A percentile compares a stretch with the other conserved stretches of the same genome.
Conservation (phyloP, 2,888 invertebrate genomes). For the Achlya flavicornis region DNA sequence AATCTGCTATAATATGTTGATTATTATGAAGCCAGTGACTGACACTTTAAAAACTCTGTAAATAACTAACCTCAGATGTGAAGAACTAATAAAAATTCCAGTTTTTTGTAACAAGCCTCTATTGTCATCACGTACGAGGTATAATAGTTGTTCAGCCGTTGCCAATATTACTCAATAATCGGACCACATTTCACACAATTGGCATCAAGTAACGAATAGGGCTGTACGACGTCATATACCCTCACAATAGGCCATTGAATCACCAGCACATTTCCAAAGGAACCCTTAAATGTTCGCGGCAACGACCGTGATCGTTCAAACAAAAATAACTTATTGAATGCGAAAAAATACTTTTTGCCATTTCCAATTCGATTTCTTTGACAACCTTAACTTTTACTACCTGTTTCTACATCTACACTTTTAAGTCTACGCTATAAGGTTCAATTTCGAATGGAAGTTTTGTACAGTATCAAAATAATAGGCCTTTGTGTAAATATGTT, state of each 20-base stretch:
- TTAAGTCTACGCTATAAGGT: background rate
- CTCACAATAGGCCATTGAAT: slow-evolving; percentile 25
- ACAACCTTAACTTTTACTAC: slow-evolving; percentile 13
- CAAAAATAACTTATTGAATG: slow-evolving; percentile 43
- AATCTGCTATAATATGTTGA: too few species aligned
- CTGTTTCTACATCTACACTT: background rate
- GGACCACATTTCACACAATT: background rate
- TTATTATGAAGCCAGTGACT: too few species aligned
- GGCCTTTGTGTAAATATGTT: slow-evolving; percentile 38
- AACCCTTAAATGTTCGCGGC: slow-evolving; percentile 19
- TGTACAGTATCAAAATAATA: slow-evolving; percentile 11
- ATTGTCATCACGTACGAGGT: too few species aligned
- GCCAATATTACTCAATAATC: background rate
- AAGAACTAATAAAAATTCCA: too few species aligned
- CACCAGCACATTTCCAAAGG: slow-evolving; percentile 17
- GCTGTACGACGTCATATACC: slow-evolving; percentile 10
- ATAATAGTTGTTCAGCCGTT: background rate
- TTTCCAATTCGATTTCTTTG: slow-evolving; percentile 38
- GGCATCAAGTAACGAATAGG: slow-evolving; percentile 15
- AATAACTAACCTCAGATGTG: too few species aligned
- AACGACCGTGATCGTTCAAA: slow-evolving; percentile 35
- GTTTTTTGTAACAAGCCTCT: too few species aligned
- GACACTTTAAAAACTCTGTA: too few species aligned
- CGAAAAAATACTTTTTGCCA: slow-evolving; percentile 37
- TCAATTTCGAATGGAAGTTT: slow-evolving; percentile 1